Evolutionary conservation across 2,888 invertebrate genomes (phyloP).

Genomic region (Athrips mouffetella): DNA sequence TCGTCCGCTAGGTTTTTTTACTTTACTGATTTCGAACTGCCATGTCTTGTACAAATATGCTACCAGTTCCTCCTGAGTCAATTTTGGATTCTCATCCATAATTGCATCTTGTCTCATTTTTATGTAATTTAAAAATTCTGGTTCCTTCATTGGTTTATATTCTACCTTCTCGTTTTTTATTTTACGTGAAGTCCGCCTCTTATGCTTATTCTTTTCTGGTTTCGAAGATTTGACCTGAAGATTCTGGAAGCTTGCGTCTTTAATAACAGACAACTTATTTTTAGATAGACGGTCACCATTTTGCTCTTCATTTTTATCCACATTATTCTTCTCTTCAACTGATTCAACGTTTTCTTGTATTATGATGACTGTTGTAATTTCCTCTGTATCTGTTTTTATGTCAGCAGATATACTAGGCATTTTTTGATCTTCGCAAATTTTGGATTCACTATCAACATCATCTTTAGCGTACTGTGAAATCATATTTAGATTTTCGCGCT

Average conservation of each 20-base stretch:
- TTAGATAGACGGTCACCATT: not conserved
- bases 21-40: conserved; percentile 57
- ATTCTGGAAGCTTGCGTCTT: not conserved
- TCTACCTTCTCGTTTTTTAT: not conserved
- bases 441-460: too few relatives aligned
- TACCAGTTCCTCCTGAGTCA: conserved; percentile 59
- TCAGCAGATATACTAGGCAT: too few relatives aligned
- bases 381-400: too few relatives aligned
- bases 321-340: not conserved
- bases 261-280: too few relatives aligned
- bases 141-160: conserved; percentile 34
- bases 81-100: conserved; percentile 69
- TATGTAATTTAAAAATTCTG: conserved; percentile 68
- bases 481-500: too few relatives aligned
- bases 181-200: not conserved
- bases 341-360: too few relatives aligned
- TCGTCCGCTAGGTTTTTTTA: too few relatives aligned
- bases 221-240: not conserved
- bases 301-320: not conserved
- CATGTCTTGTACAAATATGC: conserved; percentile 70
- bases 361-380: too few relatives aligned
- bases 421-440: too few relatives aligned
- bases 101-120: conserved; percentile 65
- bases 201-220: not conserved
- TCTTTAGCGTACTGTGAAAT: too few relatives aligned